Percentiles rank a stretch among this genome's conserved stretches.
Evolutionary conservation across 2,113 vertebrate genomes (phyloP).

Genomic region (Sturnus vulgaris): DNA sequence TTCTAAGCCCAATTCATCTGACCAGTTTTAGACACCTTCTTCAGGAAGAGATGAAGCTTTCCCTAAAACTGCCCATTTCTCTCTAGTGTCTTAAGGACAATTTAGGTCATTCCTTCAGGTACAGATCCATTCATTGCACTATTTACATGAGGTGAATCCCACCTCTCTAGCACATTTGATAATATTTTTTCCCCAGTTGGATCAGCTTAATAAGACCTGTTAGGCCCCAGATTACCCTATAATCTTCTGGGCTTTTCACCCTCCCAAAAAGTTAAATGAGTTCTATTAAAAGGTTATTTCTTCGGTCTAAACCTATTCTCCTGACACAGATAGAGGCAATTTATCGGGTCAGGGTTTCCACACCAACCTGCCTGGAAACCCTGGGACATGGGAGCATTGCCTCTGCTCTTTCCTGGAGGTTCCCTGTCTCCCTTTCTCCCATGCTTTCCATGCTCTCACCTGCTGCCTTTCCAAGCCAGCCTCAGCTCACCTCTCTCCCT

Average conservation of each 20-base stretch:
- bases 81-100: neutral
- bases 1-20: slow-evolving; percentile 30
- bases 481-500: neutral
- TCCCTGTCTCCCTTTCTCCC: neutral
- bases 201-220: neutral
- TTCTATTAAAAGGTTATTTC: neutral
- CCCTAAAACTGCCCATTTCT: slow-evolving; percentile 23
- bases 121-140: neutral
- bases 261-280: neutral
- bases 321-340: neutral
- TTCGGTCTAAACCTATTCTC: neutral
- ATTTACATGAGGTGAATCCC: neutral
- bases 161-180: neutral
- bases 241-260: neutral
- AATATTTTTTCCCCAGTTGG: neutral
- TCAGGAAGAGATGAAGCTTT: slow-evolving; percentile 34
- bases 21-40: slow-evolving; percentile 33
- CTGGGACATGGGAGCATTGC: rapidly evolving
- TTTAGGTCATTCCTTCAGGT: neutral
- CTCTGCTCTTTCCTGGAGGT: neutral
- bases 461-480: neutral
- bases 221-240: neutral
- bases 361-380: neutral
- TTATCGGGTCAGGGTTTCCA: neutral
- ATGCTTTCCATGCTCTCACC: rapidly evolving